phyloP scores from a whole-genome alignment of 2,888 invertebrate genomes.

The Actias luna region DNA sequence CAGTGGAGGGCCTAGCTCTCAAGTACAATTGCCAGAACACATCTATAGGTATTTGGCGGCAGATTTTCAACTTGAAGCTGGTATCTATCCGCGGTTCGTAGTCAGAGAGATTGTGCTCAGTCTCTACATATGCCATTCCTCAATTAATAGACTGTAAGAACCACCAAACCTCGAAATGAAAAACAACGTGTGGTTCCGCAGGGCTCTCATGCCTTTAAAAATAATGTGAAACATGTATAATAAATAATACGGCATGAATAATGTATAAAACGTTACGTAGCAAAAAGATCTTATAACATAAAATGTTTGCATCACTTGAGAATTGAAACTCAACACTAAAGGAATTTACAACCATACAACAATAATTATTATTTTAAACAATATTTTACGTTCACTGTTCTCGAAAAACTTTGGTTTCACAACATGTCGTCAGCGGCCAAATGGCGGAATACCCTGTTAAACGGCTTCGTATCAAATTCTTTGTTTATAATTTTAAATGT shows the following conservation, averaged over 20 bases:
- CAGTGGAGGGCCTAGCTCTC: no score
- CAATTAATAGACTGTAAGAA: neutral
- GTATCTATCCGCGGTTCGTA: no score
- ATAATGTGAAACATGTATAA: neutral
- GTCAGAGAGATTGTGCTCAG: no score
- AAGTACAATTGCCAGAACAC: no score
- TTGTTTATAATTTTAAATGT: neutral
- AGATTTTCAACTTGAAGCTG: no score
- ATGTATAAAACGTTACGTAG: neutral
- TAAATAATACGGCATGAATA: neutral
- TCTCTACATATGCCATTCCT: no score
- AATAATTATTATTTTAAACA: neutral
- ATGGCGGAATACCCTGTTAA: slow-evolving; percentile 31
- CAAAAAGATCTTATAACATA: neutral
- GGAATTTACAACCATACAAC: slow-evolving; percentile 27
- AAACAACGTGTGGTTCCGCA: neutral
- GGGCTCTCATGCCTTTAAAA: no score
- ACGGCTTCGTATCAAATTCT: slow-evolving; percentile 38
- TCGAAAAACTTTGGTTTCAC: slow-evolving; percentile 16
- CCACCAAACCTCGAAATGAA: neutral
- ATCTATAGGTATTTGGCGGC: no score
- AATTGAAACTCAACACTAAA: slow-evolving; percentile 17
- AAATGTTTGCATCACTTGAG: neutral
- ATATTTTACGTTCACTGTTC: slow-evolving; percentile 16
- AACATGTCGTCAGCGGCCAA: slow-evolving; percentile 30